Conservation (phyloP, 2,888 invertebrate species). For the Clunio marinus region DNA sequence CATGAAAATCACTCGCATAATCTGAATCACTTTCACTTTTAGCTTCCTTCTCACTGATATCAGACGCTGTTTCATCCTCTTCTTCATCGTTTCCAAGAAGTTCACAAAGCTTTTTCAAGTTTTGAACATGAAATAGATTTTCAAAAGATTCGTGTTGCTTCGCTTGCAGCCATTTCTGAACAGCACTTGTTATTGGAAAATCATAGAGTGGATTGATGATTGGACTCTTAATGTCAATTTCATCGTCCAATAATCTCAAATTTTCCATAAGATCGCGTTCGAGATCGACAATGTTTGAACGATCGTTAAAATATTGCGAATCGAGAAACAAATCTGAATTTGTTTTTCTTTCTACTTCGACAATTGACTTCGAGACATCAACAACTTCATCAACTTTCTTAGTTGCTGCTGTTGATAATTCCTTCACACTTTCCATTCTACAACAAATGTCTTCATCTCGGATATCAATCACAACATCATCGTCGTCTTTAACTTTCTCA, state of each 20-base stretch:
- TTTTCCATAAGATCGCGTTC: slow-evolving; percentile 36
- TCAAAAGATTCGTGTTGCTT: slow-evolving; percentile 30
- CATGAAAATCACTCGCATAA: slow-evolving; percentile 24
- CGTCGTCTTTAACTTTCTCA: background rate
- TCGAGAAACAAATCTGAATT: background rate
- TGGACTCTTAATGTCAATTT: slow-evolving; percentile 32
- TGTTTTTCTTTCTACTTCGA: background rate
- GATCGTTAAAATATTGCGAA: slow-evolving; percentile 1
- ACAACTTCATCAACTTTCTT: background rate
- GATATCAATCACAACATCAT: slow-evolving; percentile 31
- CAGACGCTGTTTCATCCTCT: slow-evolving; percentile 8
- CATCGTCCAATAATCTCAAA: slow-evolving; percentile 15
- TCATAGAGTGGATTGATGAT: slow-evolving; percentile 32
- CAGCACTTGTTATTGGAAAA: slow-evolving; percentile 28
- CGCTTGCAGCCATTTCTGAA: slow-evolving; percentile 25
- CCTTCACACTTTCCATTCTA: background rate
- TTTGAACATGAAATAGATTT: slow-evolving; percentile 25
- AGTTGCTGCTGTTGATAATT: background rate
- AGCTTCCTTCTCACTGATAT: slow-evolving; percentile 4
- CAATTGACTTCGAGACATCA: background rate
- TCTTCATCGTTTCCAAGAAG: slow-evolving; percentile 6
- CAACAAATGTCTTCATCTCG: slow-evolving; percentile 28
- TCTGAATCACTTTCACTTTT: slow-evolving; percentile 30
- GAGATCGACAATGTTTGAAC: slow-evolving; percentile 22
- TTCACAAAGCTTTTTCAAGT: slow-evolving; percentile 27